These are phyloP conservation scores for Mus minutoides DNA, from an alignment of 2,797 vertebrate genomes.

Conservation along the genomic window DNA sequence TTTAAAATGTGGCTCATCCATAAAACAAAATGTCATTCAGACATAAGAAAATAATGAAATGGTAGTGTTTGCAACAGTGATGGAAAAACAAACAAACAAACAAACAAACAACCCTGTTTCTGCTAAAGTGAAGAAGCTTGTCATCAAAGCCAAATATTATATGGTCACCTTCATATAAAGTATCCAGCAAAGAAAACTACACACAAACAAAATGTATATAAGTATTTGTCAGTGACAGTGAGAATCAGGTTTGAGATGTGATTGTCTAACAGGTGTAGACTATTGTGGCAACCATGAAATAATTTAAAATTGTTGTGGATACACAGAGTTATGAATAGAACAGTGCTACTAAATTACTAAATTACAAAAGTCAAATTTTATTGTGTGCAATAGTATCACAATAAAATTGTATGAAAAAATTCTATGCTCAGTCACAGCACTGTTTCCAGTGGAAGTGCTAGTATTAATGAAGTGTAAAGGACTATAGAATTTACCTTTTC, in stretches of 20 bases:
- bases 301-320: neutral
- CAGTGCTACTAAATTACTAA: neutral
- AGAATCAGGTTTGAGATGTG: neutral
- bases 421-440: neutral
- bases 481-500: neutral
- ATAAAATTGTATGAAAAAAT: neutral
- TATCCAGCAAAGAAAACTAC: neutral
- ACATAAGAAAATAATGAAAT: conserved; percentile 10
- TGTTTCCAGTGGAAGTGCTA: neutral
- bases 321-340: neutral
- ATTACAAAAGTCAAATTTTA: neutral
- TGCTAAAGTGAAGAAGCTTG: neutral
- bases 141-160: neutral
- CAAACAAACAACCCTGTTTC: neutral
- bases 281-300: conserved; percentile 13
- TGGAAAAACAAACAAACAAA: too few species aligned
- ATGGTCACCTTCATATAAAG: neutral
- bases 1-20: neutral
- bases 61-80: neutral
- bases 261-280: neutral
- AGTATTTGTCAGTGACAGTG: neutral
- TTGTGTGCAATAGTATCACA: conserved; percentile 7
- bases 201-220: neutral
- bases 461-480: neutral
- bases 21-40: neutral